These are phyloP conservation scores for Nothocercus julius DNA, from an alignment of 2,113 vertebrate species.

Conservation along the genomic window DNA sequence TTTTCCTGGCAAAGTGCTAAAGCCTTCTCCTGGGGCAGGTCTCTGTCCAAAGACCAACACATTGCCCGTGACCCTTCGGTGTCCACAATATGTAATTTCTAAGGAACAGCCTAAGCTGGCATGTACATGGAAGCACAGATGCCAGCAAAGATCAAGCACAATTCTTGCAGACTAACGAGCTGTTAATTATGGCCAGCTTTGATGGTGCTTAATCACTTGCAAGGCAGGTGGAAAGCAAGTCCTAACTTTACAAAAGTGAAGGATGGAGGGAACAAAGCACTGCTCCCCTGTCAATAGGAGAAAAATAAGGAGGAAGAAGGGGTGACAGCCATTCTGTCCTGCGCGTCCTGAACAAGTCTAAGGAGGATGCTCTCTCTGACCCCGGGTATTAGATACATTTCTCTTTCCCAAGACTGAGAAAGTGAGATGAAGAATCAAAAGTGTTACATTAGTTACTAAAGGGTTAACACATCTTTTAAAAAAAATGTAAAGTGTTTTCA, in stretches of 20 bases:
- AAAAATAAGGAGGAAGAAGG: background rate
- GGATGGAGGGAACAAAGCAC: background rate
- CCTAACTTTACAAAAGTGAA: background rate
- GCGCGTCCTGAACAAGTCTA: background rate
- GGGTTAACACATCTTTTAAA: background rate
- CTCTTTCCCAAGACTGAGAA: background rate
- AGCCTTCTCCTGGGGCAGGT: background rate
- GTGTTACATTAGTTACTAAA: background rate
- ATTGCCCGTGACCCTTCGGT: fast-evolving
- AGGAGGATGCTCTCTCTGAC: background rate
- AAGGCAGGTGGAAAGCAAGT: background rate
- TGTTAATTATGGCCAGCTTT: background rate
- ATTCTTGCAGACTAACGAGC: background rate
- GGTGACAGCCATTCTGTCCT: background rate
- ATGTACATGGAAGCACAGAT: background rate
- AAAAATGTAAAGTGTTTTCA: background rate
- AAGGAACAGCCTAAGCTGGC: background rate
- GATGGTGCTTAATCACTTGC: background rate
- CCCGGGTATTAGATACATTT: background rate
- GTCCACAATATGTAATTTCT: fast-evolving
- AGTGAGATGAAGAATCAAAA: background rate
- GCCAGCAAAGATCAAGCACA: background rate
- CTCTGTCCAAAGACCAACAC: background rate
- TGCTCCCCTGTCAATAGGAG: background rate
- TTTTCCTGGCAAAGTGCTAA: background rate